These are phyloP conservation scores for Carposina sasakii DNA, from an alignment of 1,140 invertebrate genomes.

Conservation along the genomic window DNA sequence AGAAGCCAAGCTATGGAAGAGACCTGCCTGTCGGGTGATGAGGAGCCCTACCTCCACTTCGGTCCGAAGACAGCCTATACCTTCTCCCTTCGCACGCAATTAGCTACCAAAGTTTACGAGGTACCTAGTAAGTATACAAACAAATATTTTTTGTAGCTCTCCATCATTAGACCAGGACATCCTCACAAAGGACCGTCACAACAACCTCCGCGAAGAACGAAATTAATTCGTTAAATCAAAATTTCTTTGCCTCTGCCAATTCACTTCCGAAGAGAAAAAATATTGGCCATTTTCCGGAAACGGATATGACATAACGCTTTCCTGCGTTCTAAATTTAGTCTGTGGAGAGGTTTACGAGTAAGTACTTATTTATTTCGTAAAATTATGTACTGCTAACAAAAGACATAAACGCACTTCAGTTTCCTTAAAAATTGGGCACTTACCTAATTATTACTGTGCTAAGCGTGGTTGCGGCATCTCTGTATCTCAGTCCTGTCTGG, in stretches of 20 bases:
- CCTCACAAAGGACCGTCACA: background rate
- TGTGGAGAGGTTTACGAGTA: no score
- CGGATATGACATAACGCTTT: background rate
- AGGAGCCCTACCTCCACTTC: conserved; percentile 75
- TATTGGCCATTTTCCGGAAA: background rate
- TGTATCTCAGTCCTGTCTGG: no score
- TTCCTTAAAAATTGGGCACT: no score
- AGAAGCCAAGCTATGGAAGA: conserved; percentile 56
- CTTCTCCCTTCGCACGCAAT: conserved; percentile 62
- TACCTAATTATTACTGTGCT: no score
- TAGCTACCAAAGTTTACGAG: conserved; percentile 65
- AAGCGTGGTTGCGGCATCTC: no score
- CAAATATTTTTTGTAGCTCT: background rate
- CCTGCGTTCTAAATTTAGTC: no score
- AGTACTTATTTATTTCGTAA: no score
- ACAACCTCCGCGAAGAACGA: background rate
- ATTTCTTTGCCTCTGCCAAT: no score
- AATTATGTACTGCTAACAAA: no score
- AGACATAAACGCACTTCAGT: no score
- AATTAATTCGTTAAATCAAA: no score
- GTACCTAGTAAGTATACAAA: conserved; percentile 68
- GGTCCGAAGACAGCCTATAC: conserved; percentile 78
- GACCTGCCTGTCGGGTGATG: conserved; percentile 74
- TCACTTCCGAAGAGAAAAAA: no score
- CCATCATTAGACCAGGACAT: background rate